Conservation (phyloP, 1,140 invertebrate genomes). For the Leptinotarsa texana region DNA sequence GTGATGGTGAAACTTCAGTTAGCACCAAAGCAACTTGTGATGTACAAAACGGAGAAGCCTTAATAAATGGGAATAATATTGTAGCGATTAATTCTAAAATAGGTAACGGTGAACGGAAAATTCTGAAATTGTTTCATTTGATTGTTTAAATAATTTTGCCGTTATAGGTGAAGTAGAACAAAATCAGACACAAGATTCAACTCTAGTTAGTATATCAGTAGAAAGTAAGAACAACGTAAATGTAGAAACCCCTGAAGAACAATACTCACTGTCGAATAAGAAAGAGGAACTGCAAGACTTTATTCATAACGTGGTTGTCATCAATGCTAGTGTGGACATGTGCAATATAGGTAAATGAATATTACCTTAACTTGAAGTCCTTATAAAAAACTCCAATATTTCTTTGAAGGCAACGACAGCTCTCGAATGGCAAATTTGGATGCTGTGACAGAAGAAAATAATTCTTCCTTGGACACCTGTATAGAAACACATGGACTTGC, state of each 20-base stretch:
- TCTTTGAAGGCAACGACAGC: slow-evolving; percentile 25
- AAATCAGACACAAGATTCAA: not conserved
- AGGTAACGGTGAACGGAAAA: not conserved
- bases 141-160: too few relatives aligned
- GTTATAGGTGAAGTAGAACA: not conserved
- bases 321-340: slow-evolving; percentile 68
- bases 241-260: not conserved
- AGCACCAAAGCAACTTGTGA: slow-evolving; percentile 1
- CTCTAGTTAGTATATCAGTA: not conserved
- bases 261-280: not conserved
- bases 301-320: slow-evolving; percentile 66
- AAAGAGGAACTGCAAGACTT: slow-evolving; percentile 45
- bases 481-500: slow-evolving; percentile 52
- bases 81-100: slow-evolving; percentile 11
- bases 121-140: too few relatives aligned
- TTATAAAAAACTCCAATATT: not conserved
- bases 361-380: slow-evolving; percentile 28
- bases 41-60: slow-evolving; percentile 27
- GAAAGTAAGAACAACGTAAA: slow-evolving; percentile 1
- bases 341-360: slow-evolving; percentile 47
- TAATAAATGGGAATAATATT: slow-evolving; percentile 13
- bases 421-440: slow-evolving; percentile 52
- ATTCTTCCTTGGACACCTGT: slow-evolving; percentile 47
- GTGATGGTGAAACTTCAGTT: not conserved
- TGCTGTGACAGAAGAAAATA: slow-evolving; percentile 50